These are phyloP conservation scores for Hermaeophaga mercurialis DNA, from an alignment of 2,888 invertebrate species.

Conservation along the genomic window DNA sequence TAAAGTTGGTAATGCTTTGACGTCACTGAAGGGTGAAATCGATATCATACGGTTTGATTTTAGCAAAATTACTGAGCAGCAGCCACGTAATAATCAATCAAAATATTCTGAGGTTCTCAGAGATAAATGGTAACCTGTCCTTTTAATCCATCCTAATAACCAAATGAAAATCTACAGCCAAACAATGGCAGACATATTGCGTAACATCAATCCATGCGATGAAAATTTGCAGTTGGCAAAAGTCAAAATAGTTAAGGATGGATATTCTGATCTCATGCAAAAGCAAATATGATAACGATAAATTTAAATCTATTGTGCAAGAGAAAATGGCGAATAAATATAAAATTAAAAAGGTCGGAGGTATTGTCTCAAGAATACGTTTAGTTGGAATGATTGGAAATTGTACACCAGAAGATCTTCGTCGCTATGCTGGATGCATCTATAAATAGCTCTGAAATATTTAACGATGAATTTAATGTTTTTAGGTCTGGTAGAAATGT, in stretches of 20 bases:
- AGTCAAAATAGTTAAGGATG: constrained; percentile 8
- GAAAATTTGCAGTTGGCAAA: too few relatives aligned
- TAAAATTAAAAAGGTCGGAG: not conserved
- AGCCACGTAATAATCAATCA: too few relatives aligned
- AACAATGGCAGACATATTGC: too few relatives aligned
- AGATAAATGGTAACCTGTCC: too few relatives aligned
- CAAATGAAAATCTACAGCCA: too few relatives aligned
- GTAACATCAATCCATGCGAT: too few relatives aligned
- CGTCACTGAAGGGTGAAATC: too few relatives aligned
- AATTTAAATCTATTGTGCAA: not conserved
- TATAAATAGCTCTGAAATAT: constrained; percentile 1
- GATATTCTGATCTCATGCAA: constrained; percentile 1
- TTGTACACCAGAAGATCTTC: constrained; percentile 1
- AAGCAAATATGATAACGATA: constrained; percentile 3
- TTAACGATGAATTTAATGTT: not conserved
- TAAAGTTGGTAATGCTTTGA: too few relatives aligned
- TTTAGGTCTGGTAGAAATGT: not conserved
- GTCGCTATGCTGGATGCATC: constrained; percentile 6
- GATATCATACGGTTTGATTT: too few relatives aligned
- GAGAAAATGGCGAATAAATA: constrained; percentile 1
- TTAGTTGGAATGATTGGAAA: constrained; percentile 3
- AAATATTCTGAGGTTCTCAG: too few relatives aligned
- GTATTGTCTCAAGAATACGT: constrained; percentile 1
- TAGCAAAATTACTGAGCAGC: too few relatives aligned
- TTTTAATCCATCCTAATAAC: too few relatives aligned